Percentiles rank a stretch among this genome's conserved stretches.
Conservation (phyloP, 2,113 vertebrate species). For the Crotophaga sulcirostris region DNA sequence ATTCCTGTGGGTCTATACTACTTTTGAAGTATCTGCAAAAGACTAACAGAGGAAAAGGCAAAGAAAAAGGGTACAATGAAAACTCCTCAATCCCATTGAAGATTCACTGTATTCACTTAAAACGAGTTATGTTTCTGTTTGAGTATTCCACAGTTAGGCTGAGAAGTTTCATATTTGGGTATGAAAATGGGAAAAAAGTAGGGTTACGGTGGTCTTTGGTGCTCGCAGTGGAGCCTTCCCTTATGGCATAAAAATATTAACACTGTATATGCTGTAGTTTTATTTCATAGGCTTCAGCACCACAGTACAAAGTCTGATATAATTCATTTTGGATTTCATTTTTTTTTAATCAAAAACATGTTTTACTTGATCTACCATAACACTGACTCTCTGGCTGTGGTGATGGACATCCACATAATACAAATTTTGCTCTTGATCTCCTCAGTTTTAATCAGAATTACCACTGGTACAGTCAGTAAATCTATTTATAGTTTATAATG, state of each 20-base stretch:
- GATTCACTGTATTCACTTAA: background rate
- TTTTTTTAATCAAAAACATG: background rate
- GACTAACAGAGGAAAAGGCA: background rate
- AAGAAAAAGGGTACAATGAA: background rate
- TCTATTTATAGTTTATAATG: background rate
- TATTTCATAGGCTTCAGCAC: background rate
- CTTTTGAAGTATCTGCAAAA: background rate
- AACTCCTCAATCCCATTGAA: background rate
- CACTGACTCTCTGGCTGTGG: background rate
- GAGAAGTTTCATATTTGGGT: background rate
- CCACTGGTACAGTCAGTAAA: background rate
- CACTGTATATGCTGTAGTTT: background rate
- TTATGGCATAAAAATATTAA: background rate
- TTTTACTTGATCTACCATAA: background rate
- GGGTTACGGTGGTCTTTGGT: background rate
- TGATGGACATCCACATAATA: background rate
- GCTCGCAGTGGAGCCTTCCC: background rate
- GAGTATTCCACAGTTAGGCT: background rate
- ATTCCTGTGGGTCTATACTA: background rate
- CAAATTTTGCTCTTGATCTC: background rate
- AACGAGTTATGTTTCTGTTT: background rate
- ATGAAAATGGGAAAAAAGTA: background rate
- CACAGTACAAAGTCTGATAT: background rate
- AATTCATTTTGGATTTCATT: background rate
- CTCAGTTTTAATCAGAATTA: background rate